phyloP scores from a whole-genome alignment of 2,797 vertebrate genomes.

The Pseudochaenichthys georgianus region DNA sequence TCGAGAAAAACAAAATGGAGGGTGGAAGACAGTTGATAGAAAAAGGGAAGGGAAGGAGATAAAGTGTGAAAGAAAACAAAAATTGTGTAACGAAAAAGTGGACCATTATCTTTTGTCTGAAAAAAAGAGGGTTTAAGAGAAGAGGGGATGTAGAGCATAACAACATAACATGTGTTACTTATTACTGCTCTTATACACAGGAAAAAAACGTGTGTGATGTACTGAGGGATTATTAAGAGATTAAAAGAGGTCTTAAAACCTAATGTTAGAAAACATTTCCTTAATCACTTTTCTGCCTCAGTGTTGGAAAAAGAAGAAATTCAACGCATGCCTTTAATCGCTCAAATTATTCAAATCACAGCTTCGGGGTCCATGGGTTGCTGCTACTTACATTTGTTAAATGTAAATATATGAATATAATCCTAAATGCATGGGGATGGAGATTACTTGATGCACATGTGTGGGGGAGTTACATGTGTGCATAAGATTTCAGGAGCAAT shows the following conservation, averaged over 20 bases:
- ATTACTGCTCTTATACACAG: constrained; percentile 1
- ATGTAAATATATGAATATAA: constrained; percentile 36
- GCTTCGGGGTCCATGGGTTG: constrained; percentile 4
- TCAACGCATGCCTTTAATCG: constrained; percentile 24
- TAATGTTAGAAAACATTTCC: constrained; percentile 37
- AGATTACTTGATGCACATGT: constrained; percentile 24
- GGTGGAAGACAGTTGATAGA: background rate
- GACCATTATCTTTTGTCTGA: background rate
- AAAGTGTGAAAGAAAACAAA: background rate
- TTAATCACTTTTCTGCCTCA: constrained; percentile 23
- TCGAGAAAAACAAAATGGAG: constrained; percentile 16
- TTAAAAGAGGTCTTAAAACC: constrained; percentile 40
- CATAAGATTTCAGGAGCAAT: background rate
- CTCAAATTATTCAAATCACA: constrained; percentile 33
- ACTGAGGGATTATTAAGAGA: constrained; percentile 31
- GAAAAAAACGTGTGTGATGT: constrained; percentile 6
- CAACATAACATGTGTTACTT: background rate
- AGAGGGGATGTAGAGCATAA: background rate
- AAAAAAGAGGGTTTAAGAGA: background rate
- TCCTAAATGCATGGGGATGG: constrained; percentile 13
- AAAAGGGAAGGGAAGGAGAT: constrained; percentile 3
- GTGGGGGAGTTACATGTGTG: background rate
- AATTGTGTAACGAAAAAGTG: background rate
- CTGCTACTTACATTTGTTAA: background rate
- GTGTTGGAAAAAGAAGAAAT: constrained; percentile 32